These are phyloP conservation scores for Mesochorus sp. DNA, from an alignment of 2,888 invertebrate genomes.

Conservation along the genomic window DNA sequence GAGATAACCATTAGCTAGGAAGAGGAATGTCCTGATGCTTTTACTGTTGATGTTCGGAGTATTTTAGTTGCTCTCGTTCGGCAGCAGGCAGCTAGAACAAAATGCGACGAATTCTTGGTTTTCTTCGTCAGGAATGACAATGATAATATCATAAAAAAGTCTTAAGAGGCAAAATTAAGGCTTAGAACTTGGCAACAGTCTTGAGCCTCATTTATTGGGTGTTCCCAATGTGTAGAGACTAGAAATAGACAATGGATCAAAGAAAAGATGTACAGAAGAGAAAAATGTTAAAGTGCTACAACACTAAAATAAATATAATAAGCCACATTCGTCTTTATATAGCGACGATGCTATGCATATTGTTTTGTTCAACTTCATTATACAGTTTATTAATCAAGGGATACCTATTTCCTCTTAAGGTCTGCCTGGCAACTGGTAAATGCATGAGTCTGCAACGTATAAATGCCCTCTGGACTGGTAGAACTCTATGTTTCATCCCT, in stretches of 20 bases:
- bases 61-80: slow-evolving; percentile 1
- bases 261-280: not conserved
- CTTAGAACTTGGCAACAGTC: not conserved
- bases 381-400: slow-evolving; percentile 11
- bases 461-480: slow-evolving; percentile 12
- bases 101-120: not conserved
- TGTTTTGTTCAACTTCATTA: slow-evolving; percentile 24
- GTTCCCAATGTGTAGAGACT: too few relatives aligned
- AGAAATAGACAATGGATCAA: too few relatives aligned
- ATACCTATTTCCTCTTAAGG: slow-evolving; percentile 1
- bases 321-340: not conserved
- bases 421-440: slow-evolving; percentile 31
- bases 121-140: slow-evolving; percentile 1
- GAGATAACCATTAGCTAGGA: slow-evolving; percentile 37
- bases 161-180: not conserved
- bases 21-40: slow-evolving; percentile 34
- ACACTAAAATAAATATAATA: too few relatives aligned
- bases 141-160: slow-evolving; percentile 3
- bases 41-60: slow-evolving; percentile 6
- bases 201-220: too few relatives aligned
- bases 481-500: slow-evolving; percentile 12
- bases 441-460: not conserved
- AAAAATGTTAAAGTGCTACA: too few relatives aligned
- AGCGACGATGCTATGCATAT: not conserved
- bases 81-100: slow-evolving; percentile 1